Evolutionary conservation across 2,797 vertebrate genomes (phyloP).

Genomic region (Loriculus beryllinus): DNA sequence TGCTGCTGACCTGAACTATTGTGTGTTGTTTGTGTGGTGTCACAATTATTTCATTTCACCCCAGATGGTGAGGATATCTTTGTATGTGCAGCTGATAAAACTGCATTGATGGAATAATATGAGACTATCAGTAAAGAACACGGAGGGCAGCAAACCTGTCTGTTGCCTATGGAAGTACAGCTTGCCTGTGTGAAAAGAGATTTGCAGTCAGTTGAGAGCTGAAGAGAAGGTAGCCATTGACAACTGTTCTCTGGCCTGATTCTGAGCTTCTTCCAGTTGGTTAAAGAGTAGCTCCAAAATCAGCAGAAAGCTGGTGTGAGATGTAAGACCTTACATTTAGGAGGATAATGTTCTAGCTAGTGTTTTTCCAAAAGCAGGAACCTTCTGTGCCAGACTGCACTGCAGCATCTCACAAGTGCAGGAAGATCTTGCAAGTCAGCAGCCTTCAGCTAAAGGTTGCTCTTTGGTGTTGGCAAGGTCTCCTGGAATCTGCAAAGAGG

Average conservation of each 20-base stretch:
- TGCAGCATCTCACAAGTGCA: conserved; percentile 19
- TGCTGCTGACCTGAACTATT: conserved; percentile 25
- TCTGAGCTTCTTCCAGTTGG: neutral
- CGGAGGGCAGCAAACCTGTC: neutral
- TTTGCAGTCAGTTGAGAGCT: neutral
- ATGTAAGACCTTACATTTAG: neutral
- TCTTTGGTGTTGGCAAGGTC: conserved; percentile 20
- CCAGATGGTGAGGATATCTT: conserved; percentile 21
- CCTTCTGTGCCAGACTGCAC: conserved; percentile 46
- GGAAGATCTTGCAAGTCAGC: conserved; percentile 33
- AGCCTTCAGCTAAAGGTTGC: conserved; percentile 11
- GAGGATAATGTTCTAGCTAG: neutral
- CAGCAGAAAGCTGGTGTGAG: neutral
- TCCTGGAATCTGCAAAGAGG: neutral
- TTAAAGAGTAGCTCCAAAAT: neutral
- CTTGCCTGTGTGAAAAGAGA: conserved; percentile 17
- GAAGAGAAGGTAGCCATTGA: neutral
- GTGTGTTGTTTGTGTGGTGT: conserved; percentile 41
- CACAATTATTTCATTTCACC: conserved; percentile 35
- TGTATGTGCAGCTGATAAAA: neutral
- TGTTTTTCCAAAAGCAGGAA: conserved; percentile 38
- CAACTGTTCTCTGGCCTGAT: neutral
- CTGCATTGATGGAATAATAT: neutral
- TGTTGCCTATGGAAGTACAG: neutral
- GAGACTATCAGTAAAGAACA: neutral